phyloP scores from a whole-genome alignment of 2,888 invertebrate species.

The Apamea sordens region DNA sequence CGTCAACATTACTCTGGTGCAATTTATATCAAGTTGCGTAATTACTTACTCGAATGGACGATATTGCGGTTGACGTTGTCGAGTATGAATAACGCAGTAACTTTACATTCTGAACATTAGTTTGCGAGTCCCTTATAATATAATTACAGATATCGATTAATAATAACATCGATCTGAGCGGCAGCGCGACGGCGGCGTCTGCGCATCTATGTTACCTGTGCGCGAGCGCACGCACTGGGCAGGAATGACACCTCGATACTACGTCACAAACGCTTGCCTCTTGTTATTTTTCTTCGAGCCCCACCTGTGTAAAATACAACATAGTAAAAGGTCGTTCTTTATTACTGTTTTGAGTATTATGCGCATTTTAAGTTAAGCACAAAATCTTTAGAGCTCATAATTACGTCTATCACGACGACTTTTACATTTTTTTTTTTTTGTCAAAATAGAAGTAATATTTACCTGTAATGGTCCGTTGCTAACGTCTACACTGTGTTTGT shows the following conservation, averaged over 20 bases:
- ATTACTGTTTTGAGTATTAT: no score
- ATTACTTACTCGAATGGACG: constrained; percentile 47
- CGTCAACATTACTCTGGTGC: constrained; percentile 36
- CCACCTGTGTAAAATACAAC: constrained; percentile 81
- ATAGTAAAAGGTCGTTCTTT: background rate
- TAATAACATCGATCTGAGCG: constrained; percentile 58
- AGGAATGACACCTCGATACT: constrained; percentile 79
- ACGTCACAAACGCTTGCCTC: constrained; percentile 73
- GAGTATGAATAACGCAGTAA: constrained; percentile 45
- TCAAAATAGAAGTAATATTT: constrained; percentile 22
- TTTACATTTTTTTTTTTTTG: background rate
- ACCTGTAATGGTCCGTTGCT: constrained; percentile 88
- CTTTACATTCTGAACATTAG: constrained; percentile 50
- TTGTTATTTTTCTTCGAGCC: constrained; percentile 90
- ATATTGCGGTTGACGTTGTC: constrained; percentile 48
- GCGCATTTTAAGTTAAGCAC: background rate
- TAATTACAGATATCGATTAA: constrained; percentile 62
- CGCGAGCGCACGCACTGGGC: constrained; percentile 64
- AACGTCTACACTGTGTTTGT: constrained; percentile 81
- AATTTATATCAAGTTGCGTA: constrained; percentile 43
- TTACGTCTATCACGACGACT: background rate
- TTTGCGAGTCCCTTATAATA: constrained; percentile 64
- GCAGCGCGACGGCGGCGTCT: constrained; percentile 53
- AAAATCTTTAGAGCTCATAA: background rate
- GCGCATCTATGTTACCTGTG: constrained; percentile 70